phyloP scores from a whole-genome alignment of 2,888 invertebrate species.

The Melieria omissa region DNA sequence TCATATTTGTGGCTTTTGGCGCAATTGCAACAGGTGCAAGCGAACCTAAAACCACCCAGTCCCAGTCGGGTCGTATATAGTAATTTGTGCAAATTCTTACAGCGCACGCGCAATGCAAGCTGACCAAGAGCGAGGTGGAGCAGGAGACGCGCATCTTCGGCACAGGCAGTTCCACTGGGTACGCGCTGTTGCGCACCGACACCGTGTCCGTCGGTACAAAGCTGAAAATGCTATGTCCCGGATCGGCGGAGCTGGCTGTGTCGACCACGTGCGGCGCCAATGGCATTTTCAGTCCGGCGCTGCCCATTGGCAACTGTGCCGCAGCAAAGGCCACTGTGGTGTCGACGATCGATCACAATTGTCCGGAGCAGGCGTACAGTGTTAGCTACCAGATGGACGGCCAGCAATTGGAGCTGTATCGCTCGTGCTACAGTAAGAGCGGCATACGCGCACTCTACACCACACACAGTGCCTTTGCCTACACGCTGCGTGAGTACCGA shows the following conservation, averaged over 20 bases:
- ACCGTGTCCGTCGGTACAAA: slow-evolving; percentile 12
- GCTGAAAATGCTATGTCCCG: slow-evolving; percentile 31
- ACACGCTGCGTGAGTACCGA: slow-evolving; percentile 26
- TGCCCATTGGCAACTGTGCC: no score
- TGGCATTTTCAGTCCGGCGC: no score
- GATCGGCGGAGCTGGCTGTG: slow-evolving; percentile 18
- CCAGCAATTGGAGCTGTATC: slow-evolving; percentile 38
- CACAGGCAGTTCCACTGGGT: neutral
- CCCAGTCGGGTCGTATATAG: no score
- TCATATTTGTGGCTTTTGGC: no score
- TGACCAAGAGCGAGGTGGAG: neutral
- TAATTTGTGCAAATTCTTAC: no score
- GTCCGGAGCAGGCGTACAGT: slow-evolving; percentile 27
- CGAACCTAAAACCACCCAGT: no score
- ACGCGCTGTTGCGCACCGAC: slow-evolving; percentile 13
- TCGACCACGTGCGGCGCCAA: slow-evolving; percentile 21
- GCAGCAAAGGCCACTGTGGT: slow-evolving; percentile 8
- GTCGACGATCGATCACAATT: slow-evolving; percentile 14
- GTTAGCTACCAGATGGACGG: slow-evolving; percentile 31
- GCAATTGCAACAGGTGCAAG: no score
- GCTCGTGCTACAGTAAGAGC: slow-evolving; percentile 34
- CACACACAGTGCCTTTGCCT: slow-evolving; percentile 37
- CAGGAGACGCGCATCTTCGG: neutral
- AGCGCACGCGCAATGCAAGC: neutral
- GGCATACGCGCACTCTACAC: slow-evolving; percentile 32